Percentiles rank a stretch among this genome's conserved stretches.
These are phyloP conservation scores for Clivina fossor DNA, from an alignment of 2,888 invertebrate species.

Conservation along the genomic window DNA sequence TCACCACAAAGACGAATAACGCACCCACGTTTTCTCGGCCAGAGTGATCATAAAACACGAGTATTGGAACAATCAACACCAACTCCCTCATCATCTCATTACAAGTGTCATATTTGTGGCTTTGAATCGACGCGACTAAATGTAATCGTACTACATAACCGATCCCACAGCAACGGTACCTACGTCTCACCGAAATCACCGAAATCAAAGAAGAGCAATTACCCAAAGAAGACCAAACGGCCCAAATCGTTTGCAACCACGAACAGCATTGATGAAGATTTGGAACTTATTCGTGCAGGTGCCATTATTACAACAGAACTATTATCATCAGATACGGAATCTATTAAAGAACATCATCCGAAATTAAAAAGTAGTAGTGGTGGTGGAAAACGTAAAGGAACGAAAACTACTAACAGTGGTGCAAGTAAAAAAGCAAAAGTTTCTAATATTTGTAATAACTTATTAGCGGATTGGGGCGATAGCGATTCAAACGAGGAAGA, in stretches of 20 bases:
- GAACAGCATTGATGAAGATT: conserved; percentile 44
- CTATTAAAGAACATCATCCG: neutral
- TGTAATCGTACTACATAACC: conserved; percentile 72
- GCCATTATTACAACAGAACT: conserved; percentile 37
- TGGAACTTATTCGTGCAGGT: conserved; percentile 43
- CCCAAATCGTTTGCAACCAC: conserved; percentile 38
- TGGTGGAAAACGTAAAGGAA: conserved; percentile 51
- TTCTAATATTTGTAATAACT: conserved; percentile 26
- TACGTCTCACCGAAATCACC: conserved; percentile 43
- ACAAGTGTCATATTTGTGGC: conserved; percentile 42
- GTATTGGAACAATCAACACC: conserved; percentile 62
- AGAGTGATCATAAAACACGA: conserved; percentile 61
- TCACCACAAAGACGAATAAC: conserved; percentile 49
- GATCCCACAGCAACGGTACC: conserved; percentile 63
- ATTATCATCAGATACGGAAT: conserved; percentile 37
- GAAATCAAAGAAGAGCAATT: conserved; percentile 42
- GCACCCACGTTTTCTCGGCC: conserved; percentile 55
- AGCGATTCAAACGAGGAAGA: conserved; percentile 43
- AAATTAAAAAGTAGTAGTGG: conserved; percentile 51
- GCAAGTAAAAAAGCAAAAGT: conserved; percentile 30
- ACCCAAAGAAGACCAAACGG: conserved; percentile 35
- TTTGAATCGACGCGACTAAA: conserved; percentile 71
- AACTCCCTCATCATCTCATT: conserved; percentile 36
- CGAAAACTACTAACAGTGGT: conserved; percentile 20
- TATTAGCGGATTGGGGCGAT: conserved; percentile 40